These are phyloP conservation scores for Aculops lycopersici DNA, from an alignment of 1,140 invertebrate species.

Conservation along the genomic window DNA sequence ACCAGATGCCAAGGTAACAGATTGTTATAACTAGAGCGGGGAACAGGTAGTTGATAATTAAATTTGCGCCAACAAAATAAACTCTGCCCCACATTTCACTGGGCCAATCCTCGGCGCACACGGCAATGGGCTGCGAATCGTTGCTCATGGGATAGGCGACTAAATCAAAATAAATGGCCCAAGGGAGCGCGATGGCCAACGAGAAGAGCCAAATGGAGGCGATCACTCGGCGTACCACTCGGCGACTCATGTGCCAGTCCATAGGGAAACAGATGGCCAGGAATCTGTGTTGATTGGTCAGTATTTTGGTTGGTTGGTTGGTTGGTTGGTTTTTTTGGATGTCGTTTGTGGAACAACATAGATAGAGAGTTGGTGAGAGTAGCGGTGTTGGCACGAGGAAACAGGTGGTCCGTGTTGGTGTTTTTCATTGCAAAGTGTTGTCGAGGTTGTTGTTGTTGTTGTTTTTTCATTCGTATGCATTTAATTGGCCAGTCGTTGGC, in stretches of 20 bases:
- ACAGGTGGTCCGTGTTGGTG: too few relatives aligned
- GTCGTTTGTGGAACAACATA: neutral
- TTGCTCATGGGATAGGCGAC: conserved; percentile 19
- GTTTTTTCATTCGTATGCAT: too few relatives aligned
- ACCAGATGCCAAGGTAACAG: conserved; percentile 70
- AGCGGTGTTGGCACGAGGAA: neutral
- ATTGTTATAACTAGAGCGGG: conserved; percentile 60
- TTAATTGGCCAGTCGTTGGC: too few relatives aligned
- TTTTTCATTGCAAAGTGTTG: too few relatives aligned
- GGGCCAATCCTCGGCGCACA: conserved; percentile 58
- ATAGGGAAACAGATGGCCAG: conserved; percentile 75
- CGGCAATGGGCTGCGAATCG: conserved; percentile 14
- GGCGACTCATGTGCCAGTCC: conserved; percentile 57
- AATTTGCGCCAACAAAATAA: conserved; percentile 59
- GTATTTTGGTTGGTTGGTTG: neutral
- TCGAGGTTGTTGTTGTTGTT: too few relatives aligned
- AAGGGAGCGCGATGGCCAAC: conserved; percentile 43
- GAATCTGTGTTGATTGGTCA: conserved; percentile 32
- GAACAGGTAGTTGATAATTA: conserved; percentile 63
- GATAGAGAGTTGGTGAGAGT: neutral
- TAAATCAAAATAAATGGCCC: conserved; percentile 58
- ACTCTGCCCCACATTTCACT: conserved; percentile 35
- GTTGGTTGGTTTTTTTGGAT: neutral
- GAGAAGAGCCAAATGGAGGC: conserved; percentile 65
- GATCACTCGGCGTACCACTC: conserved; percentile 47